These are phyloP conservation scores for Melanostoma scalare DNA, from an alignment of 2,888 invertebrate genomes.

Conservation along the genomic window DNA sequence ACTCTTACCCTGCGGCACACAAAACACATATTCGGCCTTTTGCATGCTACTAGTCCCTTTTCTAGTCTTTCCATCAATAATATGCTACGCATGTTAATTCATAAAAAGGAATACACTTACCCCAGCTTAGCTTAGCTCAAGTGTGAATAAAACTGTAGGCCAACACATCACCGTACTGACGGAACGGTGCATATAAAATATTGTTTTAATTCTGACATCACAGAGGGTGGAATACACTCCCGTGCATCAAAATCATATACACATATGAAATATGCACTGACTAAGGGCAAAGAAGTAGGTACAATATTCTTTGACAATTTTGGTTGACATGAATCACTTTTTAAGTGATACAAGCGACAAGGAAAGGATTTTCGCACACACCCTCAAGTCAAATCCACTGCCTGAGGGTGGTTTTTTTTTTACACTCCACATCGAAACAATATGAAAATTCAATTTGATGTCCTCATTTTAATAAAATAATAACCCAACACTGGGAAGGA, in stretches of 20 bases:
- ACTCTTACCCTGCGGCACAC: slow-evolving; percentile 35
- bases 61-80: slow-evolving; percentile 57
- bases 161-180: slow-evolving; percentile 37
- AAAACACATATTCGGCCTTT: slow-evolving; percentile 22
- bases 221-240: slow-evolving; percentile 52
- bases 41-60: slow-evolving; percentile 34
- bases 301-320: slow-evolving; percentile 75
- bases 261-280: slow-evolving; percentile 53
- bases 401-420: slow-evolving; percentile 44
- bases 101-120: slow-evolving; percentile 61
- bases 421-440: slow-evolving; percentile 52
- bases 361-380: slow-evolving; percentile 63
- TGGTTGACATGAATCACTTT: slow-evolving; percentile 79
- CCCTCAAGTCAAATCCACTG: slow-evolving; percentile 12
- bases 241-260: slow-evolving; percentile 25
- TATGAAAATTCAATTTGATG: slow-evolving; percentile 82
- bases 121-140: slow-evolving; percentile 58
- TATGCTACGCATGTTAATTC: slow-evolving; percentile 72
- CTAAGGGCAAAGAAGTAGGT: not conserved
- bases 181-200: slow-evolving; percentile 46
- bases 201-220: slow-evolving; percentile 49
- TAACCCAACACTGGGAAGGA: slow-evolving; percentile 74
- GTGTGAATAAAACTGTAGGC: slow-evolving; percentile 70
- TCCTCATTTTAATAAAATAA: slow-evolving; percentile 78
- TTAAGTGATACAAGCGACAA: slow-evolving; percentile 77